phyloP scores from a whole-genome alignment of 2,888 invertebrate species.

The Graphium colonna region DNA sequence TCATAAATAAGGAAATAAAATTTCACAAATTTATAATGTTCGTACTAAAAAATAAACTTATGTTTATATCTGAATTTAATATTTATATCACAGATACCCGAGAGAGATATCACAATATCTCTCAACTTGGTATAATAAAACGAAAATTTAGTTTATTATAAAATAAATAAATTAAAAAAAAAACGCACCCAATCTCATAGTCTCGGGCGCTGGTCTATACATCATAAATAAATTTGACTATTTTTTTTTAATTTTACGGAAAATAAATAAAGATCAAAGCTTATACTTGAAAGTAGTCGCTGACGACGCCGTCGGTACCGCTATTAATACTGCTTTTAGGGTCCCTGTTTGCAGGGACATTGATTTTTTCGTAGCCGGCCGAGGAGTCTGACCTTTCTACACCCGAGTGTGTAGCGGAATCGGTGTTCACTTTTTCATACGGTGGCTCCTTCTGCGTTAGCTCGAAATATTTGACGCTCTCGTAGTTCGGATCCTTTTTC shows the following conservation, averaged over 20 bases:
- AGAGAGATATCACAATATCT: conserved; percentile 67
- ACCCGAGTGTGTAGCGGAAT: conserved; percentile 36
- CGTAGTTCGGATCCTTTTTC: conserved; percentile 87
- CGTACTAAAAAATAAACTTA: conserved; percentile 19
- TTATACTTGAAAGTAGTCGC: conserved; percentile 75
- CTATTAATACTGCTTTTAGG: conserved; percentile 68
- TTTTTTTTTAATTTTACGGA: conserved; percentile 10
- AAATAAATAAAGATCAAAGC: conserved; percentile 27
- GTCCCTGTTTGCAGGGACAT: conserved; percentile 53
- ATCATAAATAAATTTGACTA: conserved; percentile 16
- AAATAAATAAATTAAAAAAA: conserved; percentile 56
- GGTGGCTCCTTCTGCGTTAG: conserved; percentile 81
- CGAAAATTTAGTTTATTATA: conserved; percentile 43
- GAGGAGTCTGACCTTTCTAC: conserved; percentile 64
- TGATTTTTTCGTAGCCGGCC: conserved; percentile 68
- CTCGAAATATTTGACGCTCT: conserved; percentile 88
- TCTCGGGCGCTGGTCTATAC: conserved; percentile 26
- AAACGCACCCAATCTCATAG: conserved; percentile 53
- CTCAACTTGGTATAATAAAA: conserved; percentile 59
- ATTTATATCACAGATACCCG: conserved; percentile 76
- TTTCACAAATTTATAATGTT: conserved; percentile 17
- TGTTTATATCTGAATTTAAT: conserved; percentile 43
- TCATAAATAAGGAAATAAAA: conserved; percentile 22
- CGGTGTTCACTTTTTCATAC: conserved; percentile 81
- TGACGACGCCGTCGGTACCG: conserved; percentile 58